Evolutionary conservation across 2,113 vertebrate species (phyloP).

Genomic region (Butorides virescens): DNA sequence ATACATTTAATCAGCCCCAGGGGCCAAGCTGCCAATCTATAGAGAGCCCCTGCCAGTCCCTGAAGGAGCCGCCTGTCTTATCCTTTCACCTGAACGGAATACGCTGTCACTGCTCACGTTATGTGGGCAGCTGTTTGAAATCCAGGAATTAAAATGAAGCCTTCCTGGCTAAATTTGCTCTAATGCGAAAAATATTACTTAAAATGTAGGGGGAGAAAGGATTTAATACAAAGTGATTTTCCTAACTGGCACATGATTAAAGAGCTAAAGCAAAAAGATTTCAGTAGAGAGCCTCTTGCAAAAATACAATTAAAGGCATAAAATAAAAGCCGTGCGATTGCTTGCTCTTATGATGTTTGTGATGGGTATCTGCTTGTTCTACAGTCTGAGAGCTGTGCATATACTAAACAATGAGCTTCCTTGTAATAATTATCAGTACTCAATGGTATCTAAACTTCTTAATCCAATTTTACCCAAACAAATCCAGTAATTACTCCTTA

Average conservation of each 20-base stretch:
- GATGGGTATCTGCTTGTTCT: conserved; percentile 50
- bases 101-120: background rate
- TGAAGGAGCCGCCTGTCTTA: background rate
- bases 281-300: background rate
- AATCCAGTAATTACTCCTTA: conserved; percentile 71
- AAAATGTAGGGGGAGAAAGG: background rate
- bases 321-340: conserved; percentile 28
- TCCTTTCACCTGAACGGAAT: background rate
- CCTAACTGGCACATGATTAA: background rate
- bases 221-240: background rate
- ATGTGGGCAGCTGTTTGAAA: background rate
- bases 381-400: background rate
- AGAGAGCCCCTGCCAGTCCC: background rate
- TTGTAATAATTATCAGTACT: conserved; percentile 66
- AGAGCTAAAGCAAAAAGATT: background rate
- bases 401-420: conserved; percentile 55
- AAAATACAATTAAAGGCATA: conserved; percentile 19
- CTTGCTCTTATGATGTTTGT: conserved; percentile 36
- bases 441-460: conserved; percentile 69
- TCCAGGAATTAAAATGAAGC: background rate
- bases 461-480: conserved; percentile 71
- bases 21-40: background rate
- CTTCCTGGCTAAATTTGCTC: background rate
- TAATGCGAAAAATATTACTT: background rate
- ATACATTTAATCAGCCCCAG: conserved; percentile 3